Percentiles rank a stretch among this genome's conserved stretches.
These are phyloP conservation scores for Microctonus aethiopoides DNA, from an alignment of 2,888 invertebrate species.

Conservation along the genomic window DNA sequence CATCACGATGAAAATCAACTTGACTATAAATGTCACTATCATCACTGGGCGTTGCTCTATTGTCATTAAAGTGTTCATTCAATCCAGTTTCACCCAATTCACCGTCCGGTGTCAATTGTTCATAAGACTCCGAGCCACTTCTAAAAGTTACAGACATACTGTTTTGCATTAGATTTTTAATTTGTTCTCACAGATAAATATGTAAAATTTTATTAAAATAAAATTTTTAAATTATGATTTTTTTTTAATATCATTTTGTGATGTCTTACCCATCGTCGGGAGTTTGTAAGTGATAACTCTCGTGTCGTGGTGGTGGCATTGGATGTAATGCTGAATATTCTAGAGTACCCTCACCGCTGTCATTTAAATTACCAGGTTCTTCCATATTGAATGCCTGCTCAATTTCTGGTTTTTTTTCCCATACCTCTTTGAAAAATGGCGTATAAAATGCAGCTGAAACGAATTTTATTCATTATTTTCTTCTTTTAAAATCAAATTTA, in stretches of 20 bases:
- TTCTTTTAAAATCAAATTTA: too few relatives aligned
- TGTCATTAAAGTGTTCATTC: conserved; percentile 63
- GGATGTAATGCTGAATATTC: conserved; percentile 72
- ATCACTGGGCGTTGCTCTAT: conserved; percentile 71
- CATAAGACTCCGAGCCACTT: conserved; percentile 71
- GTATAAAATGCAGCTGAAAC: conserved; percentile 89
- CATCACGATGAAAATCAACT: conserved; percentile 74
- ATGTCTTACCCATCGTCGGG: conserved; percentile 70
- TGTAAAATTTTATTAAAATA: neutral
- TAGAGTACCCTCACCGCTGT: conserved; percentile 78
- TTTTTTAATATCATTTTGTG: conserved; percentile 41
- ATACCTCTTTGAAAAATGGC: conserved; percentile 95
- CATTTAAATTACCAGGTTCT: conserved; percentile 73
- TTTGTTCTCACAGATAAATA: conserved; percentile 22
- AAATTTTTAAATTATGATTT: neutral
- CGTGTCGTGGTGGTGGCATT: conserved; percentile 81
- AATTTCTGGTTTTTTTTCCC: conserved; percentile 95
- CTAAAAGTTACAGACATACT: conserved; percentile 68
- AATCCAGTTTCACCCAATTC: conserved; percentile 62
- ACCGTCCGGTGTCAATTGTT: conserved; percentile 70
- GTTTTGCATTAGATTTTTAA: conserved; percentile 63
- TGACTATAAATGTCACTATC: conserved; percentile 77
- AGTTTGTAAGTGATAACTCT: conserved; percentile 78
- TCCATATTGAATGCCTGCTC: conserved; percentile 93
- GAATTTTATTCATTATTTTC: neutral